phyloP scores from a whole-genome alignment of 2,797 vertebrate species.

The Tympanoctomys barrerae region DNA sequence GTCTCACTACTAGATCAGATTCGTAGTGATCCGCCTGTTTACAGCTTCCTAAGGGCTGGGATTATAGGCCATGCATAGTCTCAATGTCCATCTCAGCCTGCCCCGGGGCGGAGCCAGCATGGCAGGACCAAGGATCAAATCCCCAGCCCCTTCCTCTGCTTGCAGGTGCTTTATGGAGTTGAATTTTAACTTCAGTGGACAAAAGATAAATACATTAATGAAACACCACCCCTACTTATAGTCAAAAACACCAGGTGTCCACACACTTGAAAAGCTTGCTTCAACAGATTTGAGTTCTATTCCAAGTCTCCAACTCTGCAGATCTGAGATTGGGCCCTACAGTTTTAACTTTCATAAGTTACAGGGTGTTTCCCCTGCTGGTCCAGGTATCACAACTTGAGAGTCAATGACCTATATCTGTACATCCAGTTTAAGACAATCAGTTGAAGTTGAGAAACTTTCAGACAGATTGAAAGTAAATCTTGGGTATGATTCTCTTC shows the following conservation, averaged over 20 bases:
- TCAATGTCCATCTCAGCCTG: too few species aligned
- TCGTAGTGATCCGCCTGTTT: too few species aligned
- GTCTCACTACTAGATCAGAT: too few species aligned
- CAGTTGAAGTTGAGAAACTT: neutral
- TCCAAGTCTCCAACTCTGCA: neutral
- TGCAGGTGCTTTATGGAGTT: neutral
- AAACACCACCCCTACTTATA: neutral
- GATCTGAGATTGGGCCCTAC: neutral
- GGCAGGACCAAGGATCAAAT: too few species aligned
- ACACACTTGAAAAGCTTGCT: neutral
- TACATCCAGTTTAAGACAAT: neutral
- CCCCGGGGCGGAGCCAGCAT: too few species aligned
- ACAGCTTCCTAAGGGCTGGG: too few species aligned
- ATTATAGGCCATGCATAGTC: too few species aligned
- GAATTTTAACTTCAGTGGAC: neutral
- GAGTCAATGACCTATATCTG: neutral
- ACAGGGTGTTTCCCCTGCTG: neutral
- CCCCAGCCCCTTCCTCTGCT: too few species aligned
- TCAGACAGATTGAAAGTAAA: neutral
- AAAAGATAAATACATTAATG: neutral
- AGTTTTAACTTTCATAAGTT: neutral
- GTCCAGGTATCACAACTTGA: neutral
- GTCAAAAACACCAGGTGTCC: too few species aligned
- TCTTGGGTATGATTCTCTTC: neutral
- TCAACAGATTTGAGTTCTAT: neutral